Conservation (phyloP, 2,113 vertebrate genomes). For the Chaetodon trifascialis region DNA sequence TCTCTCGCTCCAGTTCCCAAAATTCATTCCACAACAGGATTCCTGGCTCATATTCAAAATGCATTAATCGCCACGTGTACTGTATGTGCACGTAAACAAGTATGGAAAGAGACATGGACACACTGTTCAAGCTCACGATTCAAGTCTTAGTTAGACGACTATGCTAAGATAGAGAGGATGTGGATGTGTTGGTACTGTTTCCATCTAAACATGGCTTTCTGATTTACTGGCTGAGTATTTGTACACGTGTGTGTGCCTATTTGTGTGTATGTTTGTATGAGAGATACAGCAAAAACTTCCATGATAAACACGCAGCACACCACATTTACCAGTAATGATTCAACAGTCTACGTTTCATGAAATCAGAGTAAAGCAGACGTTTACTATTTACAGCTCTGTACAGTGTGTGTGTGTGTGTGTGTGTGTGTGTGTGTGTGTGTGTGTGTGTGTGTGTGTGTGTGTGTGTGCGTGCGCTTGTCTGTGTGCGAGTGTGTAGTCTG, state of each 20-base stretch:
- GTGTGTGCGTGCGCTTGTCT: constrained; percentile 13
- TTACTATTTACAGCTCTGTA: constrained; percentile 82
- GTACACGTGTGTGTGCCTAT: constrained; percentile 40
- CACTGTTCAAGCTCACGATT: constrained; percentile 59
- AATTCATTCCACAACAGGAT: constrained; percentile 31
- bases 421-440: constrained; percentile 14
- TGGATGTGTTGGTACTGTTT: constrained; percentile 42
- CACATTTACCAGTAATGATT: constrained; percentile 74
- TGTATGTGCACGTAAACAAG: constrained; percentile 50
- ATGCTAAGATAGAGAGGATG: constrained; percentile 59
- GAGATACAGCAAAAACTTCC: constrained; percentile 65
- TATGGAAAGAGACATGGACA: constrained; percentile 39
- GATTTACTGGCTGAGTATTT: constrained; percentile 61
- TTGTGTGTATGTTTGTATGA: constrained; percentile 14
- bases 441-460: constrained; percentile 14
- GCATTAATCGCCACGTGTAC: constrained; percentile 20
- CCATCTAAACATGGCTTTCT: constrained; percentile 75
- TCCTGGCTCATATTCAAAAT: constrained; percentile 56
- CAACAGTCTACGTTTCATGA: constrained; percentile 65
- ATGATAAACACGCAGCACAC: constrained; percentile 71
- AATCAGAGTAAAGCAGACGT: constrained; percentile 67
- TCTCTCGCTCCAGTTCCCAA: constrained; percentile 38
- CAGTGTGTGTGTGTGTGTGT: constrained; percentile 52
- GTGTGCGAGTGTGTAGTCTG: constrained; percentile 19
- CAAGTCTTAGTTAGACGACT: constrained; percentile 63